These are phyloP conservation scores for Girardia tigrina DNA, from an alignment of 2,888 invertebrate species.

Conservation along the genomic window DNA sequence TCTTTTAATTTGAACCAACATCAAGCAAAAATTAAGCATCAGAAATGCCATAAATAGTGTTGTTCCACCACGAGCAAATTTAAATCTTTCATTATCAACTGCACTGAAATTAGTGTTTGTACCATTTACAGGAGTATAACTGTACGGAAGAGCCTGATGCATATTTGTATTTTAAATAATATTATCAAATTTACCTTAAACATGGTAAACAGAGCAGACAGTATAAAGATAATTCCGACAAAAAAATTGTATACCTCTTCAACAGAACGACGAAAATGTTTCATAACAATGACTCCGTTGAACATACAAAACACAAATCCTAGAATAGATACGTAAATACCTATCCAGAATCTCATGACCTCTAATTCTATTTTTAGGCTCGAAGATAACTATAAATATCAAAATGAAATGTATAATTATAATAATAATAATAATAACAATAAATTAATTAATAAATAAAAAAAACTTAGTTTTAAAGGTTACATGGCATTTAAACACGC, in stretches of 20 bases:
- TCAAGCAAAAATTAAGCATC: slow-evolving; percentile 26
- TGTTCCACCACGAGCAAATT: slow-evolving; percentile 24
- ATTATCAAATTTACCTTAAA: slow-evolving; percentile 23
- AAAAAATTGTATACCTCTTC: slow-evolving; percentile 36
- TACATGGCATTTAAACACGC: too few species aligned
- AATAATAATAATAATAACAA: not conserved
- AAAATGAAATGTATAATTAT: not conserved
- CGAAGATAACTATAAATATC: not conserved
- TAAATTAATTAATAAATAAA: too few species aligned
- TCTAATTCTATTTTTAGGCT: not conserved
- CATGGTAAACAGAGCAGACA: slow-evolving; percentile 31
- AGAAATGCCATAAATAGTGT: slow-evolving; percentile 32
- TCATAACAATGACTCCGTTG: slow-evolving; percentile 24
- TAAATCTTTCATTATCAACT: not conserved
- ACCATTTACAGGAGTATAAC: not conserved
- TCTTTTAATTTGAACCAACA: slow-evolving; percentile 25
- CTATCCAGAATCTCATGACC: slow-evolving; percentile 33
- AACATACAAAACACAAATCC: slow-evolving; percentile 30
- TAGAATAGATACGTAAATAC: slow-evolving; percentile 16
- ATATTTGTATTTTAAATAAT: not conserved
- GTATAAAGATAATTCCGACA: slow-evolving; percentile 36
- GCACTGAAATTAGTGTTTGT: not conserved
- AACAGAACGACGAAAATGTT: slow-evolving; percentile 28
- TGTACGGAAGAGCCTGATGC: not conserved
- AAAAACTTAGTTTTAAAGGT: too few species aligned